These are phyloP conservation scores for Polydrusus pterygomalis DNA, from an alignment of 2,888 invertebrate genomes.

Conservation along the genomic window DNA sequence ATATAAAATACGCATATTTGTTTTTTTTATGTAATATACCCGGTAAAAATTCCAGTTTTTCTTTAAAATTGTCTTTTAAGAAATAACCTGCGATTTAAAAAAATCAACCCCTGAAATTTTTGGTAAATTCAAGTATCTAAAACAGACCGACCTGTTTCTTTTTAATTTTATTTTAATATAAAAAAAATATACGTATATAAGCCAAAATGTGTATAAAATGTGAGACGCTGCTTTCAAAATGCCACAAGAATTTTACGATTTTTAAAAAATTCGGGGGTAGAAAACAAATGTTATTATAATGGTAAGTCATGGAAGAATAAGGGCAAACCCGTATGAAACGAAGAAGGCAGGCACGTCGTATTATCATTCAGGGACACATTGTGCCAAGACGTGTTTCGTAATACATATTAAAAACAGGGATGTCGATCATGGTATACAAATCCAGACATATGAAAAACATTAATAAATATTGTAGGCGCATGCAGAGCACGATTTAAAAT, in stretches of 20 bases:
- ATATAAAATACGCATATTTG: neutral
- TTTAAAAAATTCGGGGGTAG: slow-evolving; percentile 18
- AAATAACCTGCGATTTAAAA: too few species aligned
- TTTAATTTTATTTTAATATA: slow-evolving; percentile 5
- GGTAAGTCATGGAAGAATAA: slow-evolving; percentile 27
- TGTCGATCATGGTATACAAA: slow-evolving; percentile 26
- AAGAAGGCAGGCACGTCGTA: slow-evolving; percentile 23
- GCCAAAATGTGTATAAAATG: slow-evolving; percentile 19
- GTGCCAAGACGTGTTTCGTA: slow-evolving; percentile 21
- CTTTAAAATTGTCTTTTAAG: neutral
- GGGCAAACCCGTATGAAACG: slow-evolving; percentile 21
- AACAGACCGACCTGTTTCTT: slow-evolving; percentile 1
- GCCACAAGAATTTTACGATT: slow-evolving; percentile 12
- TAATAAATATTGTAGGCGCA: slow-evolving; percentile 12
- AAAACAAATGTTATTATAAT: slow-evolving; percentile 30
- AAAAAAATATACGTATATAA: neutral
- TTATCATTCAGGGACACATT: slow-evolving; percentile 23
- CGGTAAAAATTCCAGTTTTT: neutral
- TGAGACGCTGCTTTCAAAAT: neutral
- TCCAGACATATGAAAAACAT: slow-evolving; percentile 23
- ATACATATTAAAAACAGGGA: slow-evolving; percentile 28
- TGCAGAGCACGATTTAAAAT: slow-evolving; percentile 6
- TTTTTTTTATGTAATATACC: neutral
- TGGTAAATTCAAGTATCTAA: neutral
- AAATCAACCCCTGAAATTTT: too few species aligned